Evolutionary conservation across 2,113 vertebrate species (phyloP).

Genomic region (Elaphurus davidianus): DNA sequence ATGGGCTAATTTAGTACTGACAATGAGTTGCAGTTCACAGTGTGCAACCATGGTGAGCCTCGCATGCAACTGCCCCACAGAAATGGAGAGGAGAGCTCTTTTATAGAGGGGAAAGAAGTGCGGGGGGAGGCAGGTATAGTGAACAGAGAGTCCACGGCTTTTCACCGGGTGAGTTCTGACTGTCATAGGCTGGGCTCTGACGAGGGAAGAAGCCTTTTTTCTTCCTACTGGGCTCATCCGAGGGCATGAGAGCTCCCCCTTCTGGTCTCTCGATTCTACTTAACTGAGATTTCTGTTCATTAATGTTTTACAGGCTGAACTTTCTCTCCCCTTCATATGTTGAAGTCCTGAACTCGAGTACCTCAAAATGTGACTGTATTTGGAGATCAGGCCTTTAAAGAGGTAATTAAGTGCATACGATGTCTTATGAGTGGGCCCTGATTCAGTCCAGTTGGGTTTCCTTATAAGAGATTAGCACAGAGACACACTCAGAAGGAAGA

Average conservation of each 20-base stretch:
- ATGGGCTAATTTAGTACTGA: neutral
- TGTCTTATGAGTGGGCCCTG: neutral
- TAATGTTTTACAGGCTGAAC: neutral
- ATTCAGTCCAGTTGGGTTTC: neutral
- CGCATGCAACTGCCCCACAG: neutral
- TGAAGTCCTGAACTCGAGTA: neutral
- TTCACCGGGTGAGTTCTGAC: neutral
- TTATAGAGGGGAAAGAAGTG: neutral
- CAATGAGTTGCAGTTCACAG: neutral
- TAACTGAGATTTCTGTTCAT: neutral
- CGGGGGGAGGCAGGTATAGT: neutral
- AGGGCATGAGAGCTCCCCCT: neutral
- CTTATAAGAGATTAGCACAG: neutral
- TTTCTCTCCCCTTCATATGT: neutral
- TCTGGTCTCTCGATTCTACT: neutral
- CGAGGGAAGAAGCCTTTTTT: neutral
- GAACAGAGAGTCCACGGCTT: neutral
- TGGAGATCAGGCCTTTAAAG: neutral
- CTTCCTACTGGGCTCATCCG: neutral
- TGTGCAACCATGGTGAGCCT: neutral
- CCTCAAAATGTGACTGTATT: neutral
- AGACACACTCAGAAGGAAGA: neutral
- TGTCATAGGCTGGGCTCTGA: too few relatives aligned
- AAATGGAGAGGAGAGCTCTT: neutral
- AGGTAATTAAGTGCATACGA: neutral